Conservation (phyloP, 2,797 vertebrate species). For the Xenops minutus region DNA sequence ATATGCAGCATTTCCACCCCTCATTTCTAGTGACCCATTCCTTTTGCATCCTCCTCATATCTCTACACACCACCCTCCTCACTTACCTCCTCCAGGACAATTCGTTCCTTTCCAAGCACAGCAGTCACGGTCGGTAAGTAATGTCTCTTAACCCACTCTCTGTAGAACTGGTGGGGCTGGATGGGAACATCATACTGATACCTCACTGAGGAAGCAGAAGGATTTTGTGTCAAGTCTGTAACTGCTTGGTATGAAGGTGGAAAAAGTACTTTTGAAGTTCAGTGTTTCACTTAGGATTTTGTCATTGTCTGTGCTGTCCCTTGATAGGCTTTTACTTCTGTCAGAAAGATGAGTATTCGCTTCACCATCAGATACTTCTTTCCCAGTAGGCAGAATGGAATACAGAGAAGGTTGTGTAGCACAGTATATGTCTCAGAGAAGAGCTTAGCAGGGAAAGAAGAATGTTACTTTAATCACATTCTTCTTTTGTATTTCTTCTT, state of each 20-base stretch:
- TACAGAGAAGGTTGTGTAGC: not conserved
- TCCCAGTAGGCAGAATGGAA: not conserved
- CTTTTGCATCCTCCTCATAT: slow-evolving; percentile 92
- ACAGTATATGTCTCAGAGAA: not conserved
- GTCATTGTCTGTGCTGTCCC: not conserved
- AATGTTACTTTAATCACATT: not conserved
- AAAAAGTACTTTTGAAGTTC: not conserved
- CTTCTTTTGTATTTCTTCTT: not conserved
- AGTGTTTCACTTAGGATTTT: not conserved
- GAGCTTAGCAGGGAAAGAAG: not conserved
- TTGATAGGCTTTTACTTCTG: not conserved
- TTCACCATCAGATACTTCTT: not conserved
- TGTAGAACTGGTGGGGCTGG: not conserved
- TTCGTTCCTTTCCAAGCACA: slow-evolving; percentile 96
- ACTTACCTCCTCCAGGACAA: slow-evolving; percentile 89
- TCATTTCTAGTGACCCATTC: slow-evolving; percentile 93
- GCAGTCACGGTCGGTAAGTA: slow-evolving; percentile 91
- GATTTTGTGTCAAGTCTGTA: not conserved
- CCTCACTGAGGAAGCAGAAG: not conserved
- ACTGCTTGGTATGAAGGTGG: not conserved
- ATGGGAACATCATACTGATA: not conserved
- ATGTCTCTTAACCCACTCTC: not conserved
- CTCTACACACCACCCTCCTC: slow-evolving; percentile 87
- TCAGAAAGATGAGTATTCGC: not conserved
- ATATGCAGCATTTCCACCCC: slow-evolving; percentile 91